Evolutionary conservation across 2,797 vertebrate genomes (phyloP), one percentile per base, ranked within the genome.

Genomic region (Phalloptychus januarius): DNA sequence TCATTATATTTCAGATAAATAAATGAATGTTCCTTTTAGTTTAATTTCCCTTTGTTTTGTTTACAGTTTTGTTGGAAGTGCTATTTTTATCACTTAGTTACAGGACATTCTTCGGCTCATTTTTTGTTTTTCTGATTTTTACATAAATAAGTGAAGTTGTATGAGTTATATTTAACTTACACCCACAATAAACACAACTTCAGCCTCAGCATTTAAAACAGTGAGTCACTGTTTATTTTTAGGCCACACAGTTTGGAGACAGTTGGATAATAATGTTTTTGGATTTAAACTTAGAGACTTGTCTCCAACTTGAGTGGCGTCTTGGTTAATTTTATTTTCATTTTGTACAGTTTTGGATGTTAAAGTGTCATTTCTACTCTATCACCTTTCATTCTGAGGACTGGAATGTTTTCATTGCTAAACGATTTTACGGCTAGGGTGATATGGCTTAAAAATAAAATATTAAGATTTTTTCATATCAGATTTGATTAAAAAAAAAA

Each of bases 91-190:
- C 15, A 23, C 3, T 36, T 38, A 38, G 10, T n/a, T n/a, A n/a
- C n/a, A 38, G 18, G 63, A 67, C n/a, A n/a, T 67, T 67, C 36
- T 25, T 23, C 33, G 40, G 20, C 23, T 67, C 10, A 18, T 25
- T 40, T 23, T 40, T 38, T 11, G 18, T 65, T 65, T 38, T 1
- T 65, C 63, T 25, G 23, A 65, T 65, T 65, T 65, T 38, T 10
- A 38, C 63, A 23, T 65, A 65, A 65, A 23, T n/a, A 38, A 65
- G 33, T 36, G 33, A 36, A 20, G 8, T 38, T 38, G 18, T 10
- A 36, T 38, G 61, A 65, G 61, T 65, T 65, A 33, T 67, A 25
- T 67, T 67, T 67, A 38, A 38, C 63, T 67, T 67, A 40, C 63
- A 25, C 36, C 63, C 36, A 67, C 63, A 5, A 67, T 23, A 67